These are phyloP conservation scores for Montipora foliosa DNA, from an alignment of 64 coral and sea anemone genomes.

Conservation along the genomic window DNA sequence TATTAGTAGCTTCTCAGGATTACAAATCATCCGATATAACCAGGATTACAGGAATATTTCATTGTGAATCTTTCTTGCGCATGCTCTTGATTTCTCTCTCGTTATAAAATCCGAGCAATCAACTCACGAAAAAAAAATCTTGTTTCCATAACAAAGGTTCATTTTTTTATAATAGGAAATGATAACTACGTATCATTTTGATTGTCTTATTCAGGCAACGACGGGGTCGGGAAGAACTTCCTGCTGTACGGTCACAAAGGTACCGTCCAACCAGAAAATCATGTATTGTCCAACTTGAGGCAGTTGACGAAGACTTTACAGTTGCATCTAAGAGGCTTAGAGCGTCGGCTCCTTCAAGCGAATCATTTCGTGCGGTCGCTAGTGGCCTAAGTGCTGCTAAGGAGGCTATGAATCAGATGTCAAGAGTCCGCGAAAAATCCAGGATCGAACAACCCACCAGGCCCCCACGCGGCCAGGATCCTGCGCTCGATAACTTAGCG, in stretches of 20 bases:
- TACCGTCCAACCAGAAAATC: slow-evolving; percentile 15
- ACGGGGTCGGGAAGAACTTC: neutral
- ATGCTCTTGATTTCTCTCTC: no score
- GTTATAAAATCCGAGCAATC: no score
- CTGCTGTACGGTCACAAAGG: neutral
- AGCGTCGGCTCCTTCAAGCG: neutral
- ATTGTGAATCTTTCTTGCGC: no score
- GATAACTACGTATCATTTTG: no score
- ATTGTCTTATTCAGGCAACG: neutral
- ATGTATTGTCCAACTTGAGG: neutral
- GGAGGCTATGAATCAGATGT: slow-evolving; percentile 21
- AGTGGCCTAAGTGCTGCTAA: slow-evolving; percentile 13
- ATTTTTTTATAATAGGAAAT: no score
- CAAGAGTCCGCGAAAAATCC: slow-evolving; percentile 11
- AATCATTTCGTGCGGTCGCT: slow-evolving; percentile 14
- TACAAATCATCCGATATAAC: no score
- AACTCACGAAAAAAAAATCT: no score
- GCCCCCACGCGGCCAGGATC: neutral
- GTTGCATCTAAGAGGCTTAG: neutral
- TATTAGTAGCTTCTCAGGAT: no score
- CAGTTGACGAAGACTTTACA: slow-evolving; percentile 25
- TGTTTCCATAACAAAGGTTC: no score
- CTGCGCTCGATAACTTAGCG: neutral
- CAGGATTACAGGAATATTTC: no score
- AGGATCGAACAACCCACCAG: neutral